These are phyloP conservation scores for Gymnocheta viridis DNA, from an alignment of 2,888 invertebrate genomes.

Conservation along the genomic window DNA sequence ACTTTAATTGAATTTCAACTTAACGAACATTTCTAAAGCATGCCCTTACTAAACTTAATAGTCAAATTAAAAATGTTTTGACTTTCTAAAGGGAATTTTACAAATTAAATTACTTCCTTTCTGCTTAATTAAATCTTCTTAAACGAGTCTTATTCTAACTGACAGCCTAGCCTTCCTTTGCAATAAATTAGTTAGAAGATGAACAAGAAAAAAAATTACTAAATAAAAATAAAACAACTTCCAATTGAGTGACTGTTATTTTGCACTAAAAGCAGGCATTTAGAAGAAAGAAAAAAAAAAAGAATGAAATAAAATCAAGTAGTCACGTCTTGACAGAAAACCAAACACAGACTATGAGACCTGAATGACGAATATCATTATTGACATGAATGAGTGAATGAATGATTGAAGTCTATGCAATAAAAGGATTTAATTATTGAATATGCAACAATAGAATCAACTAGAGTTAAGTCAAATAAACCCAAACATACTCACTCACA, in stretches of 20 bases:
- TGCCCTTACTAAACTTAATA: not conserved
- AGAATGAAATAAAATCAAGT: constrained; percentile 27
- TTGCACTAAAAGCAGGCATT: constrained; percentile 3
- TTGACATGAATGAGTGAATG: constrained; percentile 48
- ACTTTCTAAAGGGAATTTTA: constrained; percentile 7
- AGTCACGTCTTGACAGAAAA: constrained; percentile 53
- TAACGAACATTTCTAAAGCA: not conserved
- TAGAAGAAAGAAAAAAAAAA: too few species aligned
- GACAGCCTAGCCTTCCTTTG: constrained; percentile 32
- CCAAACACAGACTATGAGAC: constrained; percentile 38
- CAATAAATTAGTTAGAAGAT: constrained; percentile 18
- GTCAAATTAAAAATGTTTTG: not conserved
- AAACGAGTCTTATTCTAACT: constrained; percentile 30
- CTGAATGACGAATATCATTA: constrained; percentile 58
- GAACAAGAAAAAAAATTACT: not conserved
- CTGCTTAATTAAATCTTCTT: constrained; percentile 48
- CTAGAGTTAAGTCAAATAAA: constrained; percentile 36
- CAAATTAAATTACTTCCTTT: constrained; percentile 59
- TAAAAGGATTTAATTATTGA: constrained; percentile 69
- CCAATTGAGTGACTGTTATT: constrained; percentile 46
- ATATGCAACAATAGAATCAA: constrained; percentile 57
- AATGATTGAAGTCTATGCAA: constrained; percentile 59
- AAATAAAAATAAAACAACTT: constrained; percentile 43
- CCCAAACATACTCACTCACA: not conserved
- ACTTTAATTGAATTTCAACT: not conserved